Conservation (phyloP, 2,113 vertebrate species). For the Morone chrysops region DNA sequence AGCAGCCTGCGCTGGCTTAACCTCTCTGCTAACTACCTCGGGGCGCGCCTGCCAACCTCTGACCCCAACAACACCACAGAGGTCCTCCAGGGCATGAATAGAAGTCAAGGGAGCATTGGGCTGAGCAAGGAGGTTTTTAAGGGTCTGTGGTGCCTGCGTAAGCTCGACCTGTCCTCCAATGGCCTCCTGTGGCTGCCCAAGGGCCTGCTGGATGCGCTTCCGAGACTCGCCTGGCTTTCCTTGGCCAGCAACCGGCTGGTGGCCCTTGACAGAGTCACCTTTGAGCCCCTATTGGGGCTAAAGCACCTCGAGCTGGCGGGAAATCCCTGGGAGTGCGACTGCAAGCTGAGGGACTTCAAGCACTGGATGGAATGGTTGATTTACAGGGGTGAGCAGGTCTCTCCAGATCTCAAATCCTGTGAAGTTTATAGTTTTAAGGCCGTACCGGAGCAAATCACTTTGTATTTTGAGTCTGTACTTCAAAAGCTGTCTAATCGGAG, state of each 20-base stretch:
- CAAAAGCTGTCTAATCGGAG: slow-evolving; percentile 48
- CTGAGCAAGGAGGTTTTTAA: slow-evolving; percentile 89
- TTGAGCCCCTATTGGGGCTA: slow-evolving; percentile 89
- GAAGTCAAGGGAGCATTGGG: slow-evolving; percentile 79
- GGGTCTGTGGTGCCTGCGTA: slow-evolving; percentile 84
- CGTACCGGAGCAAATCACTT: slow-evolving; percentile 20
- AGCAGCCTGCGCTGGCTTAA: slow-evolving; percentile 89
- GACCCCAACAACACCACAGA: slow-evolving; percentile 84
- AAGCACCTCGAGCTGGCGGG: slow-evolving; percentile 90
- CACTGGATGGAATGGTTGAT: slow-evolving; percentile 98
- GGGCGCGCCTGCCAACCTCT: slow-evolving; percentile 78
- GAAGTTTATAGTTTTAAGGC: slow-evolving; percentile 10
- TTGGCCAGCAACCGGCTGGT: slow-evolving; percentile 89
- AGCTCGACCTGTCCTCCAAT: slow-evolving; percentile 92
- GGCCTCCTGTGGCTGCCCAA: slow-evolving; percentile 87
- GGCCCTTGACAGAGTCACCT: slow-evolving; percentile 88
- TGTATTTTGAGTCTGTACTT: slow-evolving; percentile 33
- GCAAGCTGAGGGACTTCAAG: slow-evolving; percentile 92
- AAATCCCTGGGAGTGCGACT: slow-evolving; percentile 96
- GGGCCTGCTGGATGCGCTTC: slow-evolving; percentile 88
- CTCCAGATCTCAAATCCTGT: slow-evolving; percentile 29
- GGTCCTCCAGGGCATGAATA: slow-evolving; percentile 81
- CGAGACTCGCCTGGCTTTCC: slow-evolving; percentile 89
- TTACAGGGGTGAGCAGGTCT: slow-evolving; percentile 87
- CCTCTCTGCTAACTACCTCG: slow-evolving; percentile 93